Base-by-base conservation (phyloP, 64 coral and sea anemone species). In the Montipora foliosa region DNA sequence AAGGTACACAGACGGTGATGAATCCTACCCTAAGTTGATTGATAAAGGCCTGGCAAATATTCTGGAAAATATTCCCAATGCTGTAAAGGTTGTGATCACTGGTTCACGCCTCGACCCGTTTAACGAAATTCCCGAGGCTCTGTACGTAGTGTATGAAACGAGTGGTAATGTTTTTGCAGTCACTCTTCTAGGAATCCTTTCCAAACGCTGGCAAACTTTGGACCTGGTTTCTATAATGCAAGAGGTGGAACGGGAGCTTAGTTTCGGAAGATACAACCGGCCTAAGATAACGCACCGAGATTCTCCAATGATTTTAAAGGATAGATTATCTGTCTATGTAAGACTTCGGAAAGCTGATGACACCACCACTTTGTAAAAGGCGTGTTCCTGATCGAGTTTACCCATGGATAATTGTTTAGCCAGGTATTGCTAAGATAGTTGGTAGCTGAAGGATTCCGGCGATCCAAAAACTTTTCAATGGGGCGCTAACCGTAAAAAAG, bases 211-310 rank as follows among this genome's bases (percentile, higher is more conserved):
- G 55, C 55, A 62, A 11, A 37, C 79, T 6, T 4, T 82, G 24
- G 79, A 82, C 79, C 55, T 64, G n/a, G 21, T 82, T 22, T 82
- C 57, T 44, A 44, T 82, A n/a, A 64, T 82, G 57, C 7, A 15
- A 14, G 79, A 82, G 55, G 51, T 80, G 53, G 1, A 57, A 11
- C 51, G 78, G 78, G 10, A 47, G 19, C 15, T 79, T 15, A 50
- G 17, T 16, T 68, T 68, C 14, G 19, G 17, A 4, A 67, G 16
- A 67, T 55, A 55, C 1, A 55, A 55, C 6, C 52, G 52, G 6
- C 5, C 6, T 7, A 55, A 6, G 52, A 55, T 55, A 10, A 55
- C 52, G 10, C 52, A 55, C 37, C 52, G 52, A 55, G 52, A 55
- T 55, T 55, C 52, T 55, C 52, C 52, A 55, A 5, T 55, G 5